These are phyloP conservation scores for Danaus plexippus DNA, from an alignment of 1,140 invertebrate genomes.

Conservation along the genomic window DNA sequence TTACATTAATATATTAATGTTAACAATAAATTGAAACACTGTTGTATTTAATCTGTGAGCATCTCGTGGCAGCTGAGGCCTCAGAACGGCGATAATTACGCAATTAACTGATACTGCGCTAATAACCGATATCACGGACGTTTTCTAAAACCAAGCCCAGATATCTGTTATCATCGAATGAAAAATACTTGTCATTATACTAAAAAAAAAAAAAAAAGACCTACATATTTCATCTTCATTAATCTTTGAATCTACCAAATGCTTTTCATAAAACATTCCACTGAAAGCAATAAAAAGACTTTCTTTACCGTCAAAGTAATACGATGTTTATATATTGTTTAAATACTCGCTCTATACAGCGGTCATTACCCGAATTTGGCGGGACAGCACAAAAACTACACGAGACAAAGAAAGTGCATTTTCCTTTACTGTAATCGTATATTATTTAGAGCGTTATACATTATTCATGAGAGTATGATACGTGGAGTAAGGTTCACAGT, in stretches of 20 bases:
- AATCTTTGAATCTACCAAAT: no score
- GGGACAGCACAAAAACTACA: conserved; percentile 34
- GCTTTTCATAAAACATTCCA: no score
- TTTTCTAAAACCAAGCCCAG: conserved; percentile 16
- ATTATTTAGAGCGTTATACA: conserved; percentile 66
- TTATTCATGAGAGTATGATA: conserved; percentile 67
- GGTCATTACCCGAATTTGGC: conserved; percentile 49
- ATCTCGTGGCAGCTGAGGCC: no score
- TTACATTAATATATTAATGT: no score
- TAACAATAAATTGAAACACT: no score
- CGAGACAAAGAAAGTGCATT: conserved; percentile 67
- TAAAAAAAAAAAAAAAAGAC: no score
- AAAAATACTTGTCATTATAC: no score
- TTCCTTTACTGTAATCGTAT: conserved; percentile 60
- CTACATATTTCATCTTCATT: no score
- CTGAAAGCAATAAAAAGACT: no score
- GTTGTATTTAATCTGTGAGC: no score
- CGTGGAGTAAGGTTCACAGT: conserved; percentile 50
- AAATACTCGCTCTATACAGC: conserved; percentile 11
- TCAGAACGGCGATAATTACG: conserved; percentile 23
- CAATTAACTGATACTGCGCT: conserved; percentile 18
- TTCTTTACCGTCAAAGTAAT: conserved; percentile 6
- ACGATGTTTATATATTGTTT: conserved; percentile 2
- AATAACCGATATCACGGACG: conserved; percentile 11
- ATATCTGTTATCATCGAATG: no score